Evolutionary conservation across 1,140 invertebrate species (phyloP), one percentile per base, ranked within the genome.

Genomic region (Teleogryllus occipitalis): DNA sequence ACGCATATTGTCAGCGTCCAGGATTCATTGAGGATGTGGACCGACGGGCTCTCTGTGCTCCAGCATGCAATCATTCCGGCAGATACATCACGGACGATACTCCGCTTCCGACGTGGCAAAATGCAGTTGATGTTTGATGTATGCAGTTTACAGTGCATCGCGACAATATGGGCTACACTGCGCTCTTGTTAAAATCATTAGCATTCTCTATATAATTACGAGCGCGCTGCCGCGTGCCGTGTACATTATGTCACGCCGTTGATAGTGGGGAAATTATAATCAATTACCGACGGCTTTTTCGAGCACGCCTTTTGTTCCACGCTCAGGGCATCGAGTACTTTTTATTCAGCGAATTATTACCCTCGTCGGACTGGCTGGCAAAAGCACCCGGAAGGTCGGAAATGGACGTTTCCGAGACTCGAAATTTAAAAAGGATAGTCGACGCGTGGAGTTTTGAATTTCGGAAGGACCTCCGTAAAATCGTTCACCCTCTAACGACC

Each of bases 131-230:
- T 65, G 54, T 65, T 65, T 65, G 54, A 65, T 65, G 54, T 65
- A 65, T 65, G 54, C 54, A 65, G 54, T 65, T 65, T 65, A 65
- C 54, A 65, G 54, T 65, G 54, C 54, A 65, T 65, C 54, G 54
- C 54, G 54, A 65, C 54, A 65, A 65, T 65, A 65, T 65, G 54
- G 54, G 54, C 54, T 14, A 65, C 54, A 65, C 54, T 65, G 54
- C 54, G 54, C 54, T 65, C 54, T 65, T 65, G 54, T 65, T 65
- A 65, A 65, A 65, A 65, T 65, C 54, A 65, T 65, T 65, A 65
- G 54, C 54, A 65, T 65, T 65, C 54, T 65, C 54, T 65, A 65
- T 65, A 65, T 65, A 65, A 65, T 65, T 65, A 65, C 54, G 10
- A 65, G 54, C 18, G 54, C 10, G 54, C 54, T 65, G 54, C 54